Evolutionary conservation across 2,888 invertebrate genomes (phyloP).

Genomic region (Dryomyza anilis): DNA sequence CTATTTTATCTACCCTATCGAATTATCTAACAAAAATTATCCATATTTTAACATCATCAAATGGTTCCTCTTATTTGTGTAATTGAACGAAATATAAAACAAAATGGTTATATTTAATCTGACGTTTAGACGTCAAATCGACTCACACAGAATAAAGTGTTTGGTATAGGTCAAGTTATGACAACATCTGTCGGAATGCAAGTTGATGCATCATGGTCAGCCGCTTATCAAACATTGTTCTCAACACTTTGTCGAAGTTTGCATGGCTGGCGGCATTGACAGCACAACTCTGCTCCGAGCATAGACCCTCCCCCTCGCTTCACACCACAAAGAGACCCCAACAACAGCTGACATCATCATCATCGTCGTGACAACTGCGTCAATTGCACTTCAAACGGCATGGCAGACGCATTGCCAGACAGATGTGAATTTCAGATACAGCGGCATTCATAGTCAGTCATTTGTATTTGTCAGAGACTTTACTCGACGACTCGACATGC

Average conservation of each 20-base stretch:
- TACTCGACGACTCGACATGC: neutral
- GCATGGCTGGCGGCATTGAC: neutral
- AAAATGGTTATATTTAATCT: no score
- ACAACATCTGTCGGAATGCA: no score
- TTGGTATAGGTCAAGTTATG: no score
- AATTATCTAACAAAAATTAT: no score
- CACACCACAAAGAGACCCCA: neutral
- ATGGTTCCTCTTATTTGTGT: no score
- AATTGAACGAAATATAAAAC: no score
- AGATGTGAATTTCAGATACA: neutral
- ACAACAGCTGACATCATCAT: neutral
- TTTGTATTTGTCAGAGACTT: neutral
- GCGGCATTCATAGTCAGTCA: neutral
- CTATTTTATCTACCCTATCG: no score
- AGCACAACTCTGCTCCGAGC: neutral
- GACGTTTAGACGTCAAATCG: no score
- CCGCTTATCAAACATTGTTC: neutral
- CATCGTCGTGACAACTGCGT: neutral
- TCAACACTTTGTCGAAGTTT: no score
- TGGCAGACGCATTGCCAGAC: conserved; percentile 7
- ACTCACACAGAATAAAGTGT: no score
- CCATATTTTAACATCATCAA: no score
- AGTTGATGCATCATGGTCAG: neutral
- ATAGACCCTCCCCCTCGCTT: neutral
- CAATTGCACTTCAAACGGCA: no score